Evolutionary conservation across 2,113 vertebrate genomes (phyloP).

Genomic region (Dermatemys mawii): DNA sequence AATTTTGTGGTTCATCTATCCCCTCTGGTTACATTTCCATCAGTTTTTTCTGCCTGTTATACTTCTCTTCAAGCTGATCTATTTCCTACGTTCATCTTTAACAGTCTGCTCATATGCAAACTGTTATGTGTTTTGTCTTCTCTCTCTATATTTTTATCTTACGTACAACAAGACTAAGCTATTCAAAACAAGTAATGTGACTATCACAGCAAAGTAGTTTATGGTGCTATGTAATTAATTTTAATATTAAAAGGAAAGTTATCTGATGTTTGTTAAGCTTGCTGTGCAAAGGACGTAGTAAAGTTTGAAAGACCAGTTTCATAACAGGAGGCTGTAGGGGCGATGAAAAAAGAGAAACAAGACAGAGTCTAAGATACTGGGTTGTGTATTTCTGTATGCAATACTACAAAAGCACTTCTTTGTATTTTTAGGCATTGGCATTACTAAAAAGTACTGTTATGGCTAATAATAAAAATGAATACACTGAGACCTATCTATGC

Average conservation of each 20-base stretch:
- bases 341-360: background rate
- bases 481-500: background rate
- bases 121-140: background rate
- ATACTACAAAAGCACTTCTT: background rate
- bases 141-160: background rate
- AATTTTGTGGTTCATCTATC: conserved; percentile 15
- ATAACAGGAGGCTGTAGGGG: background rate
- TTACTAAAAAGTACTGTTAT: background rate
- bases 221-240: background rate
- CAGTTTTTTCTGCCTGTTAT: background rate
- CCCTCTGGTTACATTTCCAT: background rate
- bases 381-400: background rate
- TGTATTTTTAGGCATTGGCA: background rate
- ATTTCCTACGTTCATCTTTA: background rate
- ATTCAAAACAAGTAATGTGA: background rate
- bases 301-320: background rate
- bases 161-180: background rate
- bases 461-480: background rate
- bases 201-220: background rate
- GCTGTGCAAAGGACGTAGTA: background rate
- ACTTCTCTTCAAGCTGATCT: background rate
- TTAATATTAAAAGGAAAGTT: background rate
- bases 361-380: background rate
- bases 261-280: background rate
- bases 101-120: background rate